A percentile compares a stretch with the other conserved stretches of the same genome.
Conservation (phyloP, 1,140 invertebrate species). For the Rhyzopertha dominica region DNA sequence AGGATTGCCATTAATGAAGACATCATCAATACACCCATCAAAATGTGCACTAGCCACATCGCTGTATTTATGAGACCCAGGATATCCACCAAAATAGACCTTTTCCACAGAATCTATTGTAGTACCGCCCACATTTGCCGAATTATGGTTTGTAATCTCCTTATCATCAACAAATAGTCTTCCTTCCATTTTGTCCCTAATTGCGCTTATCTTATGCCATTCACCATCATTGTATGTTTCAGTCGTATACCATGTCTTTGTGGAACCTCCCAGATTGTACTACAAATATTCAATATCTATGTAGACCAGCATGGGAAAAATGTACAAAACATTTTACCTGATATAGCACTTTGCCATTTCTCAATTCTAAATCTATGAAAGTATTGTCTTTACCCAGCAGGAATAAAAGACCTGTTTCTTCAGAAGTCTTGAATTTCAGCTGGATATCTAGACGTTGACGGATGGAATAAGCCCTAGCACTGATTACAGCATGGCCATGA, state of each 20-base stretch:
- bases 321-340: conserved; percentile 54
- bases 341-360: conserved; percentile 68
- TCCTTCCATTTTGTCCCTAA: conserved; percentile 60
- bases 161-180: conserved; percentile 65
- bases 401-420: conserved; percentile 82
- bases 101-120: conserved; percentile 44
- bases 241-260: conserved; percentile 41
- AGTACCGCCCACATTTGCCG: conserved; percentile 41
- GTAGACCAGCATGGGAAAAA: conserved; percentile 1
- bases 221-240: conserved; percentile 73
- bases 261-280: conserved; percentile 63
- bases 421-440: conserved; percentile 81
- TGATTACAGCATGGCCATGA: conserved; percentile 72
- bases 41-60: conserved; percentile 71
- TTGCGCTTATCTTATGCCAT: conserved; percentile 75
- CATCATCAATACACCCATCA: conserved; percentile 88
- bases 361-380: conserved; percentile 81
- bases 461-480: conserved; percentile 53
- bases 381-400: conserved; percentile 66
- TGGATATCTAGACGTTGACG: conserved; percentile 55
- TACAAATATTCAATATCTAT: conserved; percentile 39
- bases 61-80: conserved; percentile 58
- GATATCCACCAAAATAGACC: conserved; percentile 88
- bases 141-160: conserved; percentile 38
- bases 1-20: conserved; percentile 67